Conservation (phyloP, 2,888 invertebrate species). For the Emmelina monodactyla region DNA sequence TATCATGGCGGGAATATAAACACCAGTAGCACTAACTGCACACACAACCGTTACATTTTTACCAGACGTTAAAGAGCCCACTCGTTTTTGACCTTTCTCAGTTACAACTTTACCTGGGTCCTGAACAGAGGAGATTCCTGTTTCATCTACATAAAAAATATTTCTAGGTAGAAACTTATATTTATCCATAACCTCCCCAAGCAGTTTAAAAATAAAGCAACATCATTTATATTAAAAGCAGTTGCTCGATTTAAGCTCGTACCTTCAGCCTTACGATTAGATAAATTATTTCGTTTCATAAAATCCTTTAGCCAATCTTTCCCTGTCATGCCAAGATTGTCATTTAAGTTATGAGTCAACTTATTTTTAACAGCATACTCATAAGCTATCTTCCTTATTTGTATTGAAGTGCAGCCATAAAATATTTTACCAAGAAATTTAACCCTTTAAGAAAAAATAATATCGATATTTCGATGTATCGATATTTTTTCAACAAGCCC, state of each 20-base stretch:
- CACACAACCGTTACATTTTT: conserved; percentile 24
- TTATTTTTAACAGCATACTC: conserved; percentile 4
- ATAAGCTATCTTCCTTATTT: conserved; percentile 3
- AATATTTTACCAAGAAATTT: neutral
- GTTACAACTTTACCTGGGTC: conserved; percentile 22
- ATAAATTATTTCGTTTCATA: conserved; percentile 9
- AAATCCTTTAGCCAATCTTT: conserved; percentile 4
- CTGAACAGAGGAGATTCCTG: conserved; percentile 25
- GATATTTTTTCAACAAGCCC: too few relatives aligned
- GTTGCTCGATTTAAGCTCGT: conserved; percentile 21
- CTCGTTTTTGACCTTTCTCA: conserved; percentile 23
- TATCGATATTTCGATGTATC: too few relatives aligned
- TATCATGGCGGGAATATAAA: conserved; percentile 32
- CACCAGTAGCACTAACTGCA: conserved; percentile 26
- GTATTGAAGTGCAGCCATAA: neutral
- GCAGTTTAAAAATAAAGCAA: conserved; percentile 20
- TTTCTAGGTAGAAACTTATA: conserved; percentile 16
- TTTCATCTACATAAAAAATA: conserved; percentile 31
- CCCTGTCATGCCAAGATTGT: conserved; percentile 3
- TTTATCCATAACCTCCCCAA: conserved; percentile 18
- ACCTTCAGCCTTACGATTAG: conserved; percentile 22
- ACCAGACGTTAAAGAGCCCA: conserved; percentile 25
- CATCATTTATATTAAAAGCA: conserved; percentile 21
- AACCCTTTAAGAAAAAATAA: too few relatives aligned
- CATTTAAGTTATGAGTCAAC: conserved; percentile 4